These are phyloP conservation scores for Pemphredon lugubris DNA, from an alignment of 2,888 invertebrate species.

Conservation along the genomic window DNA sequence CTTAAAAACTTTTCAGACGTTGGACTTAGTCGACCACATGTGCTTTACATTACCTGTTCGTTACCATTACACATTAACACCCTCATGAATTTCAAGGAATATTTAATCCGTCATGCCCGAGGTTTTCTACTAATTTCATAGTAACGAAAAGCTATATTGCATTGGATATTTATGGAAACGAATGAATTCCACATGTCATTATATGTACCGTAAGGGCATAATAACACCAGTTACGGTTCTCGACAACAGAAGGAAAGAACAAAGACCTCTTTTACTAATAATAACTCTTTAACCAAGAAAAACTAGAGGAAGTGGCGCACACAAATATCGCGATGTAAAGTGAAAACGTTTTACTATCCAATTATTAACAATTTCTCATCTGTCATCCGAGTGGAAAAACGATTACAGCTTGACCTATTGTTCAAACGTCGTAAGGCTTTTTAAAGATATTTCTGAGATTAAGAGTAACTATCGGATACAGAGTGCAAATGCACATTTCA, in stretches of 20 bases:
- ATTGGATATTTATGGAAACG: slow-evolving; percentile 30
- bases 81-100: slow-evolving; percentile 47
- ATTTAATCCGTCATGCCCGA: slow-evolving; percentile 45
- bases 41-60: slow-evolving; percentile 58
- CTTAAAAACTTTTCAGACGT: slow-evolving; percentile 43
- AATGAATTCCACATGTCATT: slow-evolving; percentile 26
- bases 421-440: neutral
- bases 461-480: too few relatives aligned
- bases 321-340: slow-evolving; percentile 30
- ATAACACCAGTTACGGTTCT: slow-evolving; percentile 14
- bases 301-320: slow-evolving; percentile 43
- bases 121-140: slow-evolving; percentile 38
- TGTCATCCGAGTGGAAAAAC: slow-evolving; percentile 19
- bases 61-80: slow-evolving; percentile 53
- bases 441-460: slow-evolving; percentile 6
- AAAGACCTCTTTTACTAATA: slow-evolving; percentile 5
- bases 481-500: slow-evolving; percentile 18
- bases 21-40: slow-evolving; percentile 38
- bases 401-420: slow-evolving; percentile 10
- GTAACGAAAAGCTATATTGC: slow-evolving; percentile 23
- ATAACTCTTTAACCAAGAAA: slow-evolving; percentile 31
- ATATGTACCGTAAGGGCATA: slow-evolving; percentile 21
- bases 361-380: slow-evolving; percentile 24
- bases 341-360: slow-evolving; percentile 21
- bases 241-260: slow-evolving; percentile 25